A percentile compares a stretch with the other conserved stretches of the same genome.
phyloP scores from a whole-genome alignment of 2,888 invertebrate genomes.

The Drosophila anomelani region DNA sequence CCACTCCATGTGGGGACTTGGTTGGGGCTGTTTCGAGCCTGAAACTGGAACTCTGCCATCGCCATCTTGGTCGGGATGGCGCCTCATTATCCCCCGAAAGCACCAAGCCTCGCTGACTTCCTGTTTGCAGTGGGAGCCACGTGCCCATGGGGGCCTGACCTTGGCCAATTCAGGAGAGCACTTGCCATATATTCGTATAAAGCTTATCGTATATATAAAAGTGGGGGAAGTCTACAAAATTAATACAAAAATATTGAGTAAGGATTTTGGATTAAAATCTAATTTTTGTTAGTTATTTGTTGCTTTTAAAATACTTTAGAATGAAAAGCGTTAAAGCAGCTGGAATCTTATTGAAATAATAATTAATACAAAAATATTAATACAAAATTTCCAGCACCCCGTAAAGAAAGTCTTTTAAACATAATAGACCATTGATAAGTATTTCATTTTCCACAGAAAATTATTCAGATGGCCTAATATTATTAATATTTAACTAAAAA shows the following conservation, averaged over 20 bases:
- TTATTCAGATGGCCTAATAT: too few species aligned
- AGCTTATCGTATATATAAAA: not conserved
- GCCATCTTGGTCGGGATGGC: conserved; percentile 16
- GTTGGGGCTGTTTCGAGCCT: too few species aligned
- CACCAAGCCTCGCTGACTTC: conserved; percentile 6
- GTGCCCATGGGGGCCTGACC: conserved; percentile 29
- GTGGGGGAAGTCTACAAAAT: too few species aligned
- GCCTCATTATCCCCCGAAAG: conserved; percentile 12
- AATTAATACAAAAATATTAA: too few species aligned
- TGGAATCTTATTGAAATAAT: too few species aligned
- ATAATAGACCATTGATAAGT: not conserved
- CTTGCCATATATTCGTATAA: not conserved
- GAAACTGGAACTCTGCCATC: conserved; percentile 14
- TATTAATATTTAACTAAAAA: not conserved
- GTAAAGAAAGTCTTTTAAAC: not conserved
- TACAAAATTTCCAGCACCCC: not conserved
- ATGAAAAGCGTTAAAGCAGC: not conserved
- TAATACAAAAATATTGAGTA: not conserved
- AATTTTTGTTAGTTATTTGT: not conserved
- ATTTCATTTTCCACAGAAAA: not conserved
- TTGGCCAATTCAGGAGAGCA: conserved; percentile 23
- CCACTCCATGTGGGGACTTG: conserved; percentile 1
- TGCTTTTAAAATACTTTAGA: not conserved
- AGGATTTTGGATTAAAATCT: not conserved
- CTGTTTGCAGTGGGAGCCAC: conserved; percentile 12